Evolutionary conservation across 53 echinoderm and acorn worm species (phyloP).

Genomic region (Mesocentrotus franciscanus): DNA sequence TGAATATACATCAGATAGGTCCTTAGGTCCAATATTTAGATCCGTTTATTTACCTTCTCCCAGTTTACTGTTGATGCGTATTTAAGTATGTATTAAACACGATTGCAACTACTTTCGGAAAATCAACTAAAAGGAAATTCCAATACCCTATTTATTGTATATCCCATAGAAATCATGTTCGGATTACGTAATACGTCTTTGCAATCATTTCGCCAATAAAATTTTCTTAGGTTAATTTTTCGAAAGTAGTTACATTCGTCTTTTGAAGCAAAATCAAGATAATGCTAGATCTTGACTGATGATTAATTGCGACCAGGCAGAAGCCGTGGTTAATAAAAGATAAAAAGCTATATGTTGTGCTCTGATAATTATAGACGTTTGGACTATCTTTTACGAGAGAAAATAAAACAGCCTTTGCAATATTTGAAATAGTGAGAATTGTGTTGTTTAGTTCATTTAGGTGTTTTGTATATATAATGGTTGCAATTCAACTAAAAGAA

Average conservation of each 20-base stretch:
- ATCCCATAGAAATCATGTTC: too few relatives aligned
- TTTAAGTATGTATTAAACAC: too few relatives aligned
- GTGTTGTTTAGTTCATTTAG: neutral
- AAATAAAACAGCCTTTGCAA: neutral
- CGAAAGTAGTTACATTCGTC: too few relatives aligned
- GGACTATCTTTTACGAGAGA: neutral
- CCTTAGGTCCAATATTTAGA: neutral
- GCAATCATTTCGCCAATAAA: too few relatives aligned
- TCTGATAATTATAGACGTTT: neutral
- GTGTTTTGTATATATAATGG: neutral
- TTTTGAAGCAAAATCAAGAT: neutral
- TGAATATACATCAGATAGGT: neutral
- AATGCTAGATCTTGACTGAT: neutral
- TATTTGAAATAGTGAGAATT: neutral
- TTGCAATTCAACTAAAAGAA: too few relatives aligned
- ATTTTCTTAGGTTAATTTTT: too few relatives aligned
- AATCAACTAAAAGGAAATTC: too few relatives aligned
- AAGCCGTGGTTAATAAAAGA: neutral
- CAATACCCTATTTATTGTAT: too few relatives aligned
- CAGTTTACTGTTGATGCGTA: too few relatives aligned
- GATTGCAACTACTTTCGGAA: too few relatives aligned
- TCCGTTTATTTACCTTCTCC: too few relatives aligned
- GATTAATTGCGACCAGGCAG: neutral
- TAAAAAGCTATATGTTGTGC: neutral
- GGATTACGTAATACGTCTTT: too few relatives aligned